Conservation (phyloP, 2,888 invertebrate species). For the Emmelina monodactyla region DNA sequence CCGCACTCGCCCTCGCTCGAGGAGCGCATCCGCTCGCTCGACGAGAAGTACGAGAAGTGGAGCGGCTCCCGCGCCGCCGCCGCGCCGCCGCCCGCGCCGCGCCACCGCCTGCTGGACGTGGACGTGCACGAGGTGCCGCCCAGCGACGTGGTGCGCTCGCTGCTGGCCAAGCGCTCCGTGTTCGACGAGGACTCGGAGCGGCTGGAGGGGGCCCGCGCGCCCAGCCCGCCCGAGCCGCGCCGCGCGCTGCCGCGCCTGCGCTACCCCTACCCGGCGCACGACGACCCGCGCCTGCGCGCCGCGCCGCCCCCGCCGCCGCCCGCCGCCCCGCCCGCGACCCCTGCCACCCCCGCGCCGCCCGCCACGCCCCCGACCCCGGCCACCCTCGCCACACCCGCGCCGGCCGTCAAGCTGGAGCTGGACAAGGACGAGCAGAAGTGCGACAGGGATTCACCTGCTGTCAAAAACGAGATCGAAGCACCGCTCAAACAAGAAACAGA, state of each 20-base stretch:
- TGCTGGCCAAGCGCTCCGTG: slow-evolving; percentile 90
- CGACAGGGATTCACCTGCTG: slow-evolving; percentile 1
- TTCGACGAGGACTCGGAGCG: slow-evolving; percentile 96
- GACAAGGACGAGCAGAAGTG: slow-evolving; percentile 5
- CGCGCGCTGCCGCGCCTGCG: slow-evolving; percentile 61
- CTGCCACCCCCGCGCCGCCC: slow-evolving; percentile 8
- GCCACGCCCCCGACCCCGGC: slow-evolving; percentile 5
- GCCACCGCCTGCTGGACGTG: slow-evolving; percentile 79
- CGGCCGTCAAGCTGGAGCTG: slow-evolving; percentile 2
- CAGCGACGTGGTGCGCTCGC: slow-evolving; percentile 91
- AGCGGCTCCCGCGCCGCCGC: slow-evolving; percentile 70
- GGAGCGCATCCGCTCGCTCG: slow-evolving; percentile 89
- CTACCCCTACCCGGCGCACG: slow-evolving; percentile 82
- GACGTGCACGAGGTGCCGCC: slow-evolving; percentile 86
- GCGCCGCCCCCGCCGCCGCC: slow-evolving; percentile 12
- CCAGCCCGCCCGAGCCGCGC: slow-evolving; percentile 28
- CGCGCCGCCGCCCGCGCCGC: slow-evolving; percentile 65
- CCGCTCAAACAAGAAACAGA: not conserved
- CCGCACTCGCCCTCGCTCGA: slow-evolving; percentile 82
- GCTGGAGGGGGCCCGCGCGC: slow-evolving; percentile 74
- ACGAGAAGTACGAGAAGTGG: slow-evolving; percentile 94
- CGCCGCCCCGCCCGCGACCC: slow-evolving; percentile 8
- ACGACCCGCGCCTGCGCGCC: slow-evolving; percentile 66
- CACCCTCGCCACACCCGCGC: slow-evolving; percentile 7
- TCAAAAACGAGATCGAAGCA: not conserved